These are phyloP conservation scores for Zeugodacus cucurbitae DNA, from an alignment of 1,140 invertebrate genomes.

Conservation along the genomic window DNA sequence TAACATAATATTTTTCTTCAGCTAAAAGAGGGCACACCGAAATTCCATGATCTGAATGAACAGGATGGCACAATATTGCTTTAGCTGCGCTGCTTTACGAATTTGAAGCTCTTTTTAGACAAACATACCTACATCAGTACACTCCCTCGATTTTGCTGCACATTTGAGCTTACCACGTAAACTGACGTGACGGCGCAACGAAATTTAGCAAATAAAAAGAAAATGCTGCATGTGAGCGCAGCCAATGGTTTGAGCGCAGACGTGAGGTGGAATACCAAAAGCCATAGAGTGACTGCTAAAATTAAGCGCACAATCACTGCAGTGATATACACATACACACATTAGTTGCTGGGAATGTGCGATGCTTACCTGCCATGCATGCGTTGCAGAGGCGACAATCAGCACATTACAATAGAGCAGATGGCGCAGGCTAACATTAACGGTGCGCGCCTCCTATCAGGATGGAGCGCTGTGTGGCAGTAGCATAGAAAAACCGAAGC, in stretches of 20 bases:
- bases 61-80: no score
- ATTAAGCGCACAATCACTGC: constrained; percentile 16
- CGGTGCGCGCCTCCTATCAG: not conserved
- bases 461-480: not conserved
- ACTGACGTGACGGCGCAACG: not conserved
- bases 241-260: not conserved
- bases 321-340: not conserved
- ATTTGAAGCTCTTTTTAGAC: no score
- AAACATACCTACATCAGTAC: not conserved
- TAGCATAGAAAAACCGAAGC: not conserved
- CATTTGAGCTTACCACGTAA: not conserved
- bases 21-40: no score
- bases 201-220: not conserved
- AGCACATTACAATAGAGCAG: constrained; percentile 14
- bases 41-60: no score
- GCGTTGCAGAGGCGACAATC: constrained; percentile 18
- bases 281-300: not conserved
- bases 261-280: constrained; percentile 19
- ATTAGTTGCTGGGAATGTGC: not conserved
- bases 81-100: no score
- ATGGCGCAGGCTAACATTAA: constrained; percentile 4
- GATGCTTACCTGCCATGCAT: not conserved
- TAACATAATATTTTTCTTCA: no score
- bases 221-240: not conserved
- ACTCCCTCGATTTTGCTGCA: not conserved